Evolutionary conservation across 2,797 vertebrate species (phyloP), one percentile per base, ranked within the genome.

Genomic region (Neoniphon sammara): DNA sequence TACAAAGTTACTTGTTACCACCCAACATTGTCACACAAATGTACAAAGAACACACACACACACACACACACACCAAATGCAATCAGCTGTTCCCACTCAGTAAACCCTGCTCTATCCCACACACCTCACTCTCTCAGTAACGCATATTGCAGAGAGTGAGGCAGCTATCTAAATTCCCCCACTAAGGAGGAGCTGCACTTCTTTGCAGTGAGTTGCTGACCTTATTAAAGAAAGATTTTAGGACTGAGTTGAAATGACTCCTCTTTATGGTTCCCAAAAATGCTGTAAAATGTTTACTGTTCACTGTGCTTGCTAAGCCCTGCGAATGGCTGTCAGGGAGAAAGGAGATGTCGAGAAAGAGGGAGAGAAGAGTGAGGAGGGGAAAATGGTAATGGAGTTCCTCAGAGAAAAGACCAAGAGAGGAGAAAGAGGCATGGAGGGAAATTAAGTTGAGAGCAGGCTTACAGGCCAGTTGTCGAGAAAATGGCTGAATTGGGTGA

Each of bases 201-300:
- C 64, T 80, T 64, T 57, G 66, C 73, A 64, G 53, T 82, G 80
- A 91, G 63, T 88, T 82, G 75, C 70, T 74, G 72, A 77, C 77
- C 70, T 84, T 85, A 87, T 82, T 73, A 78, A 70, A 81, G 61
- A 69, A 31, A 31, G 44, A 65, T 66, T 81, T 77, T 67, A 71
- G 79, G 76, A 78, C 77, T 52, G 55, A 66, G 73, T 67, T 84
- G 63, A 86, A 85, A 78, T 4, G 50, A 67, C 60, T 63, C 21
- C 1, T 69, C 20, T 80, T 76, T 82, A 77, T 36, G 11, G 44
- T 76, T 67, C 81, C 66, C 77, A 36, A 72, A 82, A 78, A 69
- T 52, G 60, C 72, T 50, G 60, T 91, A 77, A 89, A 87, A 74
- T 86, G 76, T 91, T 88, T 82, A 87, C 64, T 66, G 75, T 84